Conservation (phyloP, 2,888 invertebrate species). For the Pseudeuparius sepicola region DNA sequence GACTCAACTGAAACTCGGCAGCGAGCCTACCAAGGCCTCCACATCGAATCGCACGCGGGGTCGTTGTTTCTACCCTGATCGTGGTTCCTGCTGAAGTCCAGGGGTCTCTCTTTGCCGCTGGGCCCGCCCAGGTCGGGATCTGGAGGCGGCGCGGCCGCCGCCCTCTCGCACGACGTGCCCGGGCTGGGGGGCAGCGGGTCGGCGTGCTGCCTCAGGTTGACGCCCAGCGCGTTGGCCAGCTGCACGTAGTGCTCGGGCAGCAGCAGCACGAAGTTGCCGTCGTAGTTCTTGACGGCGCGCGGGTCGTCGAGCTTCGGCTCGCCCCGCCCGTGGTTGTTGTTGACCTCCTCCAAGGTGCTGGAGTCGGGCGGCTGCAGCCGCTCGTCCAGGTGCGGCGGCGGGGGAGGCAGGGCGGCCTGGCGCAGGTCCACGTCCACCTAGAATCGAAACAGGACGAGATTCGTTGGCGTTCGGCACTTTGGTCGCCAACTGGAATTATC, state of each 20-base stretch:
- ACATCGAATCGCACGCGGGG: conserved; percentile 38
- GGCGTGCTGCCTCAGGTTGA: conserved; percentile 34
- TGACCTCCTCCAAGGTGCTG: conserved; percentile 34
- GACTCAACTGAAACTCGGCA: too few species aligned
- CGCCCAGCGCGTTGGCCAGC: conserved; percentile 43
- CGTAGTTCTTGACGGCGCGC: conserved; percentile 42
- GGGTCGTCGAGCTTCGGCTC: conserved; percentile 32
- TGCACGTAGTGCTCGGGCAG: conserved; percentile 53
- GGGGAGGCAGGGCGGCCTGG: too few species aligned
- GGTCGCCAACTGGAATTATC: too few species aligned
- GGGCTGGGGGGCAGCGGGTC: conserved; percentile 23
- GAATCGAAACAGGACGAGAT: too few species aligned
- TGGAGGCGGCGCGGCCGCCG: conserved; percentile 13
- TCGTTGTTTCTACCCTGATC: conserved; percentile 28
- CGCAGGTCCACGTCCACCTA: too few species aligned
- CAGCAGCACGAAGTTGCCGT: conserved; percentile 51
- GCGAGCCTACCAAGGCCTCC: conserved; percentile 49
- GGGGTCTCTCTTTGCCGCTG: conserved; percentile 38
- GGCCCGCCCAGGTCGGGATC: conserved; percentile 24
- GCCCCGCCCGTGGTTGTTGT: conserved; percentile 28
- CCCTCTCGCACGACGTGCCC: conserved; percentile 3
- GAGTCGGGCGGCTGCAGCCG: conserved; percentile 36
- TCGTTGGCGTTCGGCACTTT: too few species aligned
- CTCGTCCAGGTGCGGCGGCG: conserved; percentile 23
- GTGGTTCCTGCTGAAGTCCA: conserved; percentile 43